A percentile compares a stretch with the other conserved stretches of the same genome.
Conservation (phyloP, 1,140 invertebrate species). For the Macrosteles quadrilineatus region DNA sequence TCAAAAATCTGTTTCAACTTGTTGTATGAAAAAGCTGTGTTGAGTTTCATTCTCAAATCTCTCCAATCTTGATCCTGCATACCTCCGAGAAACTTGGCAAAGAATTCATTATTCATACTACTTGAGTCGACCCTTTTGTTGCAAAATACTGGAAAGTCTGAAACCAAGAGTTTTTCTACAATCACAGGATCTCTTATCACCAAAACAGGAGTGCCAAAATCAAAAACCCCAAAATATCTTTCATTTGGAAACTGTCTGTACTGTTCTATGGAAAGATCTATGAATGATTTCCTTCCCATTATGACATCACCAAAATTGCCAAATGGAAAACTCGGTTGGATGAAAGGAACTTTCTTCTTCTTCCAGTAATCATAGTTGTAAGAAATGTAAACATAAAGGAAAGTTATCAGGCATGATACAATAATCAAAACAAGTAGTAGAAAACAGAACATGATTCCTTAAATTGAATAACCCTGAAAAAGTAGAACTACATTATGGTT, state of each 20-base stretch:
- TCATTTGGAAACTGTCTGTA: not conserved
- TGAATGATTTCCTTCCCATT: not conserved
- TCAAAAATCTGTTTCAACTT: slow-evolving; percentile 46
- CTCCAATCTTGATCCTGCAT: slow-evolving; percentile 48
- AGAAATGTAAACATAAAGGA: not conserved
- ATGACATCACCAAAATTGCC: not conserved
- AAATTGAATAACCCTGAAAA: too few relatives aligned
- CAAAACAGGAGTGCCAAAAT: slow-evolving; percentile 39
- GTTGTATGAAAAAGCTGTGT: slow-evolving; percentile 50
- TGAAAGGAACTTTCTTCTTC: not conserved
- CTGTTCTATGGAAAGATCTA: not conserved
- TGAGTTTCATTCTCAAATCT: slow-evolving; percentile 48
- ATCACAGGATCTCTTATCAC: slow-evolving; percentile 53
- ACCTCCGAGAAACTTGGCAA: slow-evolving; percentile 39
- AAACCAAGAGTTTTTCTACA: slow-evolving; percentile 52
- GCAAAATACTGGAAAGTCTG: slow-evolving; percentile 53
- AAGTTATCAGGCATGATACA: not conserved
- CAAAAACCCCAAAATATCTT: not conserved
- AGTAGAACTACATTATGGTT: too few relatives aligned
- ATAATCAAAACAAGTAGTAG: too few relatives aligned
- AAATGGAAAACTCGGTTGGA: not conserved
- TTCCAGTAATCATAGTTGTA: not conserved
- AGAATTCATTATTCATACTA: slow-evolving; percentile 41
- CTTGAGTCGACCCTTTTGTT: slow-evolving; percentile 45
- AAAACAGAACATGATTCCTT: too few relatives aligned